Evolutionary conservation across 2,797 vertebrate genomes (phyloP).

Genomic region (Molothrus ater): DNA sequence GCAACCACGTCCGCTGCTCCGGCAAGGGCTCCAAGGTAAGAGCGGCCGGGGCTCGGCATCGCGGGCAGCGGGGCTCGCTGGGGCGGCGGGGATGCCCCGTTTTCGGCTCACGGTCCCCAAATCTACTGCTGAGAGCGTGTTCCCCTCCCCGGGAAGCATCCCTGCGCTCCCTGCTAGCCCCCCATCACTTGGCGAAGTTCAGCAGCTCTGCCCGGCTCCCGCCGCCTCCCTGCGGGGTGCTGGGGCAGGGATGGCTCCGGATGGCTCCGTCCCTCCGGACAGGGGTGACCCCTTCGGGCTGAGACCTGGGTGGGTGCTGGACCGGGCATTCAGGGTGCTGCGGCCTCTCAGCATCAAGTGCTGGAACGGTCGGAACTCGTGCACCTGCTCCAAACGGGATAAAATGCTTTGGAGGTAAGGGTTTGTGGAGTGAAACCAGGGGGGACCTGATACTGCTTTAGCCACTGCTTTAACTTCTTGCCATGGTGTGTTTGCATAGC

Average conservation of each 20-base stretch:
- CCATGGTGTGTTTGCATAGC: neutral
- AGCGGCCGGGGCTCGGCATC: neutral
- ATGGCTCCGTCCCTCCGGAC: neutral
- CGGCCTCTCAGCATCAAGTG: neutral
- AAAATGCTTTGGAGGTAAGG: neutral
- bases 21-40: slow-evolving; percentile 90
- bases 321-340: neutral
- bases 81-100: neutral
- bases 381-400: neutral
- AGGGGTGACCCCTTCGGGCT: neutral
- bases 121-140: neutral
- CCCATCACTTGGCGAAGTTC: slow-evolving; percentile 9
- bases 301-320: neutral
- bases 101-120: neutral
- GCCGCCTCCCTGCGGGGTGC: neutral
- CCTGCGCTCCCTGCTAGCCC: neutral
- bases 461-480: neutral
- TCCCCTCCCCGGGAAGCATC: neutral
- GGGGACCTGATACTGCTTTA: neutral
- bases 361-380: neutral
- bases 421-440: neutral
- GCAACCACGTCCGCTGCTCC: slow-evolving; percentile 88
- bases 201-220: neutral
- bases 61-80: neutral
- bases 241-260: neutral